A percentile compares a stretch with the other conserved stretches of the same genome.
Evolutionary conservation across 2,113 vertebrate species (phyloP).

Genomic region (Pongo abelii): DNA sequence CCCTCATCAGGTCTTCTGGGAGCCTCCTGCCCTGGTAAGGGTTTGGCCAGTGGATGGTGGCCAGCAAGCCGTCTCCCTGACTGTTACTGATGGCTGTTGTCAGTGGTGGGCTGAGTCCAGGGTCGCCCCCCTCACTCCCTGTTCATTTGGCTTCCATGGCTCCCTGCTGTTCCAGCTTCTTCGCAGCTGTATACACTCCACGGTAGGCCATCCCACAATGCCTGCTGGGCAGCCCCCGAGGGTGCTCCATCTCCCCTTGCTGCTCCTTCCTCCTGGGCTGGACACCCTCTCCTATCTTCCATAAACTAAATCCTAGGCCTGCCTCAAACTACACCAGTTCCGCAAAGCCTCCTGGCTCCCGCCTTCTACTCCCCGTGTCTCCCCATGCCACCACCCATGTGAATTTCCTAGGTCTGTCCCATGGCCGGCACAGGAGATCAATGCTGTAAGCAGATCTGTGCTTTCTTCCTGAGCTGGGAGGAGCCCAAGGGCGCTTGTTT

Average conservation of each 20-base stretch:
- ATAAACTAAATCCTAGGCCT: background rate
- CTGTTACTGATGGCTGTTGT: accelerated
- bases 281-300: background rate
- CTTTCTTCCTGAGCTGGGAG: background rate
- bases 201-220: accelerated
- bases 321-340: background rate
- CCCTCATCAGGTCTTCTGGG: background rate
- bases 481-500: background rate
- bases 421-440: background rate
- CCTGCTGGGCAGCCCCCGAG: accelerated
- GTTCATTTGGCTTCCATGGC: background rate
- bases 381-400: background rate
- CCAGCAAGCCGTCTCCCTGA: background rate
- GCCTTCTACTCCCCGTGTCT: too few relatives aligned
- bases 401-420: background rate
- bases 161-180: background rate
- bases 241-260: too few relatives aligned
- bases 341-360: too few relatives aligned
- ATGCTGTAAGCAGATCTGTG: background rate
- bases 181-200: accelerated
- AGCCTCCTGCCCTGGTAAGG: background rate
- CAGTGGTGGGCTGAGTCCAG: background rate
- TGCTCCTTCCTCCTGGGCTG: background rate
- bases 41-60: background rate
- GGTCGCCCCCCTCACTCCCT: background rate